Percentiles rank a stretch among this genome's conserved stretches.
Conservation (phyloP, 2,797 vertebrate species). For the Thalassophryne amazonica region DNA sequence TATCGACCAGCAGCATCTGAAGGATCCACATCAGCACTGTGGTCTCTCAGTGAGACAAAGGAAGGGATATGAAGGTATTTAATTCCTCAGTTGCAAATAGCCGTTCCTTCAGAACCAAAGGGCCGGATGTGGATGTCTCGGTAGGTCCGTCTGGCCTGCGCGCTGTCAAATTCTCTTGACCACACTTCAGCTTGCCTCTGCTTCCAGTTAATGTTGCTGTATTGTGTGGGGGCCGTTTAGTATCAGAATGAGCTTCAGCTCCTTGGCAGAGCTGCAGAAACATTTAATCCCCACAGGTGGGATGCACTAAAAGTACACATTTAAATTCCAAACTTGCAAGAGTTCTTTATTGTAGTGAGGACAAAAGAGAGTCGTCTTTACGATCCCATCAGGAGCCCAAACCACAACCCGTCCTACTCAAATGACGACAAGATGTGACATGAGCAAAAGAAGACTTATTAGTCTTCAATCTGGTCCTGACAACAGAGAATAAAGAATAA, state of each 20-base stretch:
- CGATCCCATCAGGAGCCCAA: not conserved
- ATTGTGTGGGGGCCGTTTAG: not conserved
- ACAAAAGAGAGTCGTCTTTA: slow-evolving; percentile 3
- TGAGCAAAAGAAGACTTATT: too few relatives aligned
- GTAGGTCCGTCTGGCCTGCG: slow-evolving; percentile 23
- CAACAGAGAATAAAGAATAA: too few relatives aligned
- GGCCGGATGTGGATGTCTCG: too few relatives aligned
- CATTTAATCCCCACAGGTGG: slow-evolving; percentile 6
- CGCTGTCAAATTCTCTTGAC: slow-evolving; percentile 28
- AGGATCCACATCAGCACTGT: slow-evolving; percentile 1
- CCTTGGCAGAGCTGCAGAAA: not conserved
- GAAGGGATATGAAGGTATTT: not conserved
- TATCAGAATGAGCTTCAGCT: not conserved
- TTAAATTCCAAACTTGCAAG: not conserved
- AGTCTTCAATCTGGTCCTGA: too few relatives aligned
- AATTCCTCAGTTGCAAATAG: slow-evolving; percentile 2
- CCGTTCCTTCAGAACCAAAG: slow-evolving; percentile 26
- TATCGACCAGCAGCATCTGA: slow-evolving; percentile 14
- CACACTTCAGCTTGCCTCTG: slow-evolving; percentile 33
- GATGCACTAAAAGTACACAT: too few relatives aligned
- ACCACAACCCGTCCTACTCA: not conserved
- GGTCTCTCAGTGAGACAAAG: slow-evolving; percentile 12
- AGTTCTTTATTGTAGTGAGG: not conserved
- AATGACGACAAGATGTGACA: too few relatives aligned
- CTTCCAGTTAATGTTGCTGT: slow-evolving; percentile 20